These are phyloP conservation scores for Petaurus breviceps DNA, from an alignment of 2,113 vertebrate species.

Conservation along the genomic window DNA sequence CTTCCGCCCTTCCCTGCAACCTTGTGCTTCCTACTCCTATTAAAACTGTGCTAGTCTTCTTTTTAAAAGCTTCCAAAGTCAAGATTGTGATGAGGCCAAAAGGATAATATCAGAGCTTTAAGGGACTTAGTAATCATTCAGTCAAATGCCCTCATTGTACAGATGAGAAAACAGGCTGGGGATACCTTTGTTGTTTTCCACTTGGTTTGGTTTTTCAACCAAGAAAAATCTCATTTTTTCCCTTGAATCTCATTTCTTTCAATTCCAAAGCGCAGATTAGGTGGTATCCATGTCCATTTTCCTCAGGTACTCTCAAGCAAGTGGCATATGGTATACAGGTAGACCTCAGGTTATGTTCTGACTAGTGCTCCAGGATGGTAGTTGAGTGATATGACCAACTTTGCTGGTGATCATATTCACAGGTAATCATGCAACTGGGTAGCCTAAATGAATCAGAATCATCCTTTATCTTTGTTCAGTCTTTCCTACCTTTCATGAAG, in stretches of 20 bases:
- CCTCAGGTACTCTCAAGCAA: not conserved
- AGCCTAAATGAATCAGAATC: not conserved
- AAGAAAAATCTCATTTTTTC: no score
- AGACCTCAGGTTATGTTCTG: not conserved
- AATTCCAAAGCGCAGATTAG: not conserved
- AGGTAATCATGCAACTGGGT: not conserved
- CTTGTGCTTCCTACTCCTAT: not conserved
- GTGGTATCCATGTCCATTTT: not conserved
- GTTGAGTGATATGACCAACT: not conserved
- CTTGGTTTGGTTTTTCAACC: not conserved
- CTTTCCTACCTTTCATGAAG: not conserved
- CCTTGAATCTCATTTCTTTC: not conserved
- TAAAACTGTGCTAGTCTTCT: not conserved
- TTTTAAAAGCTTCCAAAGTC: not conserved
- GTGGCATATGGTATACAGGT: not conserved
- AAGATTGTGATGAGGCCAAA: no score
- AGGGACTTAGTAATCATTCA: not conserved
- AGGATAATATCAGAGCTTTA: not conserved
- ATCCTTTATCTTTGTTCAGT: not conserved
- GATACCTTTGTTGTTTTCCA: not conserved
- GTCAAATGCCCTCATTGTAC: not conserved
- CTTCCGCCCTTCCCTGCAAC: not conserved
- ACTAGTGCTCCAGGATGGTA: not conserved
- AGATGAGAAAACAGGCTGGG: not conserved
- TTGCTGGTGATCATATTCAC: not conserved